Evolutionary conservation across 2,888 invertebrate species (phyloP).

Genomic region (Melipona beecheii): DNA sequence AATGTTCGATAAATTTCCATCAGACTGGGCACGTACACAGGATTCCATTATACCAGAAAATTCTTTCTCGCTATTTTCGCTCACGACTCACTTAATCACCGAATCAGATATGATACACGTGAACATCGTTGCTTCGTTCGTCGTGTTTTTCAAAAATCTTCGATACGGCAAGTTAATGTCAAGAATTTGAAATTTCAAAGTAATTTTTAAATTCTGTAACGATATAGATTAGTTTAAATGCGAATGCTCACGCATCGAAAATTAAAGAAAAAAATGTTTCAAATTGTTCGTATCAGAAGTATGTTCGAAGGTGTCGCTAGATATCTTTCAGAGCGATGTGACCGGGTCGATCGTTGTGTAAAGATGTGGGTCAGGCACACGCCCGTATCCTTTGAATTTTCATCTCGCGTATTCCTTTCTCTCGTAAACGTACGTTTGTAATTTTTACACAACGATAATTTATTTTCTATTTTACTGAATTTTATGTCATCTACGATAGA

Average conservation of each 20-base stretch:
- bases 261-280: not conserved
- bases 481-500: not conserved
- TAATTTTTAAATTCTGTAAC: no score
- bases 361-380: conserved; percentile 79
- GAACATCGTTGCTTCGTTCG: not conserved
- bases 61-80: not conserved
- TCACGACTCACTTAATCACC: not conserved
- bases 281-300: conserved; percentile 36
- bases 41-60: not conserved
- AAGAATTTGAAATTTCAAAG: no score
- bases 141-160: not conserved
- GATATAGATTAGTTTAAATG: not conserved
- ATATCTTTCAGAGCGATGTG: conserved; percentile 63
- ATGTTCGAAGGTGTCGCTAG: conserved; percentile 52
- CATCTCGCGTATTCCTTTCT: conserved; percentile 57
- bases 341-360: conserved; percentile 74
- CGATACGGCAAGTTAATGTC: no score
- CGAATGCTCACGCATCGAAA: not conserved
- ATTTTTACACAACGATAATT: not conserved
- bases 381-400: conserved; percentile 75
- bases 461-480: not conserved
- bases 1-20: conserved; percentile 31
- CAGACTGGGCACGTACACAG: not conserved
- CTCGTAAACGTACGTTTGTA: conserved; percentile 19
- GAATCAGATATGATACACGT: not conserved